Evolutionary conservation across 2,888 invertebrate genomes (phyloP).

Genomic region (Dichetophora obliterata): DNA sequence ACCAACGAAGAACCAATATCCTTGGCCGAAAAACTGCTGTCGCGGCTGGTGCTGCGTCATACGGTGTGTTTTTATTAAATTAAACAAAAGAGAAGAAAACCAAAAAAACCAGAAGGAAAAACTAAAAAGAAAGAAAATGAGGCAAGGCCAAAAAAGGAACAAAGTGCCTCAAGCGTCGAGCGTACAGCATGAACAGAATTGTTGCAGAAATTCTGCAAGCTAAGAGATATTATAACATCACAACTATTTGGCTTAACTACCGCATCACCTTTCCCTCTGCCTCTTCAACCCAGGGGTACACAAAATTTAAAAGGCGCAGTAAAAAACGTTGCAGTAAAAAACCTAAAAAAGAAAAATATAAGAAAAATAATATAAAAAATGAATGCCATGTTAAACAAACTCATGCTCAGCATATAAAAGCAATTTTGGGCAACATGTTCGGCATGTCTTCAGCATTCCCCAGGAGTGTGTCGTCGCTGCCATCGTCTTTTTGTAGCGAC

Average conservation of each 20-base stretch:
- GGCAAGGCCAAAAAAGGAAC: not conserved
- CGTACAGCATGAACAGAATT: not conserved
- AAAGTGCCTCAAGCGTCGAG: not conserved
- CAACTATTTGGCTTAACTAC: not conserved
- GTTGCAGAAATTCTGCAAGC: conserved; percentile 15
- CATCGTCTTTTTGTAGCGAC: not conserved
- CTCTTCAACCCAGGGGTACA: not conserved
- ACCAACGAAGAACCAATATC: not conserved
- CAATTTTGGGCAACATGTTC: conserved; percentile 31
- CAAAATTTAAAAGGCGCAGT: not conserved
- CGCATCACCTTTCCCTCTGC: no score
- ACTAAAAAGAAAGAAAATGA: not conserved
- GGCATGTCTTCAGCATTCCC: not conserved
- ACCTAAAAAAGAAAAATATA: not conserved
- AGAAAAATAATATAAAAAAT: not conserved
- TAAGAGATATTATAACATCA: conserved; percentile 27
- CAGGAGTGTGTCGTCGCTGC: not conserved
- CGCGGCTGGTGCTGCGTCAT: conserved; percentile 10
- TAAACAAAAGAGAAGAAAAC: conserved; percentile 13
- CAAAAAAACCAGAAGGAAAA: not conserved
- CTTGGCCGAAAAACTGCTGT: not conserved
- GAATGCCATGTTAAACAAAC: conserved; percentile 8
- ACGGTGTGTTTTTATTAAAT: conserved; percentile 30
- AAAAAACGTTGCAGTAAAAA: not conserved
- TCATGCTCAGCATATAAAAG: conserved; percentile 32